Percentiles rank a stretch among this genome's conserved stretches.
Conservation (phyloP, 2,888 invertebrate genomes). For the Icerya purchasi region DNA sequence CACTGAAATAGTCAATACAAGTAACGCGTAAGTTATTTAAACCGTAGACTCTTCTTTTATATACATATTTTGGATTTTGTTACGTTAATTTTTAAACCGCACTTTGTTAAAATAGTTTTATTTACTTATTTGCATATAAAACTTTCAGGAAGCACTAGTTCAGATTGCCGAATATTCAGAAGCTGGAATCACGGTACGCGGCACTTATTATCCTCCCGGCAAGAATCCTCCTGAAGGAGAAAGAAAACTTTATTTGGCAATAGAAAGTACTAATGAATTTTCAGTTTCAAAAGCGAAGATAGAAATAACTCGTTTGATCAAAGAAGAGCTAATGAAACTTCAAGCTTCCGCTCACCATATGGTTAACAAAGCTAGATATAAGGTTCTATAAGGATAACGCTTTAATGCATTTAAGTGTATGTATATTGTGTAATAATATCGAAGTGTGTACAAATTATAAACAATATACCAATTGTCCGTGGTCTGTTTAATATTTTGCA, state of each 20-base stretch:
- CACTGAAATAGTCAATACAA: no score
- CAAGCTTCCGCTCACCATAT: conserved; percentile 68
- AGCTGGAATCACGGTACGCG: conserved; percentile 93
- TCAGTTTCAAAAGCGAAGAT: conserved; percentile 90
- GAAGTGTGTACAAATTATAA: no score
- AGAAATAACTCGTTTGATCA: conserved; percentile 91
- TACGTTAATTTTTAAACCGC: no score
- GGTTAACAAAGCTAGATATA: conserved; percentile 34
- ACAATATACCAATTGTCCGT: no score
- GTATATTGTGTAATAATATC: no score
- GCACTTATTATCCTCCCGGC: conserved; percentile 82
- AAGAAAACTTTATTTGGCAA: conserved; percentile 88
- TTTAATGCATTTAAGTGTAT: no score
- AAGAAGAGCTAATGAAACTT: conserved; percentile 86
- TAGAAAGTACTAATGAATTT: conserved; percentile 91
- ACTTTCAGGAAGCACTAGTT: conserved; percentile 70
- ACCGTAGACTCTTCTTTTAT: no score
- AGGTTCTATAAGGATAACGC: conserved; percentile 19
- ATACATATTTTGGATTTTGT: no score
- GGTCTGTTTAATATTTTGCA: no score
- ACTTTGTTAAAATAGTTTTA: no score
- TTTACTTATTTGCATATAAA: no score
- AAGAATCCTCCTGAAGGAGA: conserved; percentile 81
- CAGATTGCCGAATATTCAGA: conserved; percentile 98
- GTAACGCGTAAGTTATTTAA: no score